phyloP scores from a whole-genome alignment of 1,140 invertebrate species.

The Medauroidea extradentata region DNA sequence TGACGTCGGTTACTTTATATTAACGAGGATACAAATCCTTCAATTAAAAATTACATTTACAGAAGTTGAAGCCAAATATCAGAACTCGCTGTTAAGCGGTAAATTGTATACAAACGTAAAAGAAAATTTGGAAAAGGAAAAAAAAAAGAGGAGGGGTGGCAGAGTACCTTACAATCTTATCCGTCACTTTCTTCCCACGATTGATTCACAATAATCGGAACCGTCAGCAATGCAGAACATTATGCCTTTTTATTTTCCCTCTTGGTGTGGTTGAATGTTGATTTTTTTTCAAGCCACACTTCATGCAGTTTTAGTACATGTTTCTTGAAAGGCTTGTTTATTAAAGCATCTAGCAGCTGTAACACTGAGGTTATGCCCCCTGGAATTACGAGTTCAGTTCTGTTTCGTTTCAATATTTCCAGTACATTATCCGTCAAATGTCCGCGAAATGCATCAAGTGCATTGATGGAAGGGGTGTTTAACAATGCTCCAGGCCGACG shows the following conservation, averaged over 20 bases:
- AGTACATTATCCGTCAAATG: conserved; percentile 12
- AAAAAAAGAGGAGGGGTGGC: too few species aligned
- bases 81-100: too few species aligned
- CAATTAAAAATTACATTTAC: too few species aligned
- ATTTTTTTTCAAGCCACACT: neutral
- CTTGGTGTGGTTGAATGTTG: neutral
- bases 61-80: too few species aligned
- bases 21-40: too few species aligned
- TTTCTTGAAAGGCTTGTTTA: conserved; percentile 34
- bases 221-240: too few species aligned
- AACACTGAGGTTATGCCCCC: conserved; percentile 27
- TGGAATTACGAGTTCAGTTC: conserved; percentile 21
- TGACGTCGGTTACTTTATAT: too few species aligned
- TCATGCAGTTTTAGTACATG: neutral
- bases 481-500: conserved; percentile 13
- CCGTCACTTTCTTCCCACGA: too few species aligned
- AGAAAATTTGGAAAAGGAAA: too few species aligned
- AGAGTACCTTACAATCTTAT: too few species aligned
- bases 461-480: conserved; percentile 4
- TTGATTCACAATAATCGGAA: too few species aligned
- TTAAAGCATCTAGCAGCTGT: conserved; percentile 32
- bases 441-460: conserved; percentile 14
- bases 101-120: too few species aligned
- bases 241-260: neutral
- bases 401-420: neutral